Percentiles rank a stretch among this genome's conserved stretches.
phyloP scores from a whole-genome alignment of 2,888 invertebrate genomes.

The Eudasyphora cyanicolor region DNA sequence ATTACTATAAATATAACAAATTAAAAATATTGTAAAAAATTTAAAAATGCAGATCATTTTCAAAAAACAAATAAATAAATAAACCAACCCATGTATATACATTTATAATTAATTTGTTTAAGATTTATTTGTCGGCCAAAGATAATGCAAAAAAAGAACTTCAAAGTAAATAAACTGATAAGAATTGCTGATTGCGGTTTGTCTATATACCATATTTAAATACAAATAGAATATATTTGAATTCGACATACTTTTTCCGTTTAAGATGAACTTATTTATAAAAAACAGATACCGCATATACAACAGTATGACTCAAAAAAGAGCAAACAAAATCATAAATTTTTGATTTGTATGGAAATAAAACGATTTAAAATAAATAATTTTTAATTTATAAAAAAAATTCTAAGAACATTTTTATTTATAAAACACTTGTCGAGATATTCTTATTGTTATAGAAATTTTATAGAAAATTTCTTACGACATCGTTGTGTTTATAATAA shows the following conservation, averaged over 20 bases:
- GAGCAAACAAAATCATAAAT: too few relatives aligned
- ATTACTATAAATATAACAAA: background rate
- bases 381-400: too few relatives aligned
- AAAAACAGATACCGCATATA: too few relatives aligned
- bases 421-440: too few relatives aligned
- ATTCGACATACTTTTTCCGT: conserved; percentile 42
- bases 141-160: conserved; percentile 42
- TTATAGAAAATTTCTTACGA: too few relatives aligned
- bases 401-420: too few relatives aligned
- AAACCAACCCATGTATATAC: background rate
- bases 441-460: too few relatives aligned
- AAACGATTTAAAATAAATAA: too few relatives aligned
- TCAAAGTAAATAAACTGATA: conserved; percentile 43
- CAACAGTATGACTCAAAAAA: too few relatives aligned
- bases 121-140: conserved; percentile 40
- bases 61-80: background rate
- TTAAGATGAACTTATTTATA: conserved; percentile 17
- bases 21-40: background rate
- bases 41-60: background rate
- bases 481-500: too few relatives aligned
- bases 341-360: too few relatives aligned
- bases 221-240: conserved; percentile 36
- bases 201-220: conserved; percentile 27
- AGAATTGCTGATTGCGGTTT: background rate
- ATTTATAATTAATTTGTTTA: conserved; percentile 28